A percentile compares a stretch with the other conserved stretches of the same genome.
Evolutionary conservation across 1,140 invertebrate species (phyloP).

Genomic region (Vollenhovia emeryi): DNA sequence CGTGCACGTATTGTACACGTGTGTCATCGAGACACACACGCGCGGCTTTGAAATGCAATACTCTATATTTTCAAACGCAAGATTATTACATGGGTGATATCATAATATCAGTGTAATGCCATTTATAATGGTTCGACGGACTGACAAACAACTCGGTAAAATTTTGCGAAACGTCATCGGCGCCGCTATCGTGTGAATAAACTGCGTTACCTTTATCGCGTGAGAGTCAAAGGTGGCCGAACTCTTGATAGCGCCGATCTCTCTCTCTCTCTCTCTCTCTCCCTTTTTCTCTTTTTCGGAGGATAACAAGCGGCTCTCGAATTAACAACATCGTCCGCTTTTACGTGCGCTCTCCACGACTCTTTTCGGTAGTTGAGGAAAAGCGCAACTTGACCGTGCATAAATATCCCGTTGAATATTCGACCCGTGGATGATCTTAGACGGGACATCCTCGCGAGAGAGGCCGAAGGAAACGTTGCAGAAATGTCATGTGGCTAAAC

Average conservation of each 20-base stretch:
- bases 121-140: background rate
- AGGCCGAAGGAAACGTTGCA: background rate
- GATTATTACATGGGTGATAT: background rate
- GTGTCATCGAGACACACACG: background rate
- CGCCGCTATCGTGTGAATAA: constrained; percentile 14
- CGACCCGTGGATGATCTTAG: background rate
- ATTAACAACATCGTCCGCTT: background rate
- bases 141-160: background rate
- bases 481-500: background rate
- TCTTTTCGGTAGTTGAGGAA: background rate
- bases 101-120: background rate
- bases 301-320: constrained; percentile 16
- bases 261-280: too few species aligned
- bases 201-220: constrained; percentile 16
- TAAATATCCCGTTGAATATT: background rate
- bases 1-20: background rate
- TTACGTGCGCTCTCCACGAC: background rate
- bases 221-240: constrained; percentile 28
- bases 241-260: constrained; percentile 7
- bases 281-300: background rate
- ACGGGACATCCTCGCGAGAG: background rate
- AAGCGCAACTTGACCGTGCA: background rate
- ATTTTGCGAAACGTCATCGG: background rate
- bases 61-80: constrained; percentile 5
- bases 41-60: constrained; percentile 9